Conservation (phyloP, 2,888 invertebrate genomes). For the Nebria salina region DNA sequence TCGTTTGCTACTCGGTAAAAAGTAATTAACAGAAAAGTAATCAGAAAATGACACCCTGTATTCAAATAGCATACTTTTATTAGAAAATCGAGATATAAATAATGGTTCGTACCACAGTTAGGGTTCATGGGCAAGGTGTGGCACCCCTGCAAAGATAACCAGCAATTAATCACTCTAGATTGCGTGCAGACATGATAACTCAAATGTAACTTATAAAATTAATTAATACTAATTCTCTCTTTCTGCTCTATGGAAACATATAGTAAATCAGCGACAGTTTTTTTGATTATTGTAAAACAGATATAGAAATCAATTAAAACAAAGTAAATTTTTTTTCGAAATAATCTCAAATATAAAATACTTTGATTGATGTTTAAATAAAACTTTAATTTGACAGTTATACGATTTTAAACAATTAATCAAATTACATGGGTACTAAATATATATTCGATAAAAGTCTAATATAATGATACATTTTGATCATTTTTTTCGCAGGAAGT, state of each 20-base stretch:
- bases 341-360: too few species aligned
- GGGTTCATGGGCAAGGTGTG: neutral
- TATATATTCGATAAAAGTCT: too few species aligned
- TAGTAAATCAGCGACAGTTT: neutral
- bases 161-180: constrained; percentile 34
- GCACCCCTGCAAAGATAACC: constrained; percentile 27
- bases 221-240: constrained; percentile 40
- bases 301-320: too few species aligned
- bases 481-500: too few species aligned
- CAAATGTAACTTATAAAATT: constrained; percentile 42
- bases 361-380: too few species aligned
- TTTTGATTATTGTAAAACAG: neutral
- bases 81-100: constrained; percentile 10
- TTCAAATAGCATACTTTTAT: constrained; percentile 23
- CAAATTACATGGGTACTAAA: too few species aligned
- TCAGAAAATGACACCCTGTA: constrained; percentile 8
- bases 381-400: too few species aligned
- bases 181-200: constrained; percentile 42
- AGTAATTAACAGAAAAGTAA: constrained; percentile 37
- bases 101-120: neutral
- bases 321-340: too few species aligned
- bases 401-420: too few species aligned
- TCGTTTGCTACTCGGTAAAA: constrained; percentile 25
- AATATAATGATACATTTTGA: too few species aligned
- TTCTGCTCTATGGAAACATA: constrained; percentile 3